Base-by-base conservation (phyloP, 2,888 invertebrate genomes). In the Metellina segmentata region DNA sequence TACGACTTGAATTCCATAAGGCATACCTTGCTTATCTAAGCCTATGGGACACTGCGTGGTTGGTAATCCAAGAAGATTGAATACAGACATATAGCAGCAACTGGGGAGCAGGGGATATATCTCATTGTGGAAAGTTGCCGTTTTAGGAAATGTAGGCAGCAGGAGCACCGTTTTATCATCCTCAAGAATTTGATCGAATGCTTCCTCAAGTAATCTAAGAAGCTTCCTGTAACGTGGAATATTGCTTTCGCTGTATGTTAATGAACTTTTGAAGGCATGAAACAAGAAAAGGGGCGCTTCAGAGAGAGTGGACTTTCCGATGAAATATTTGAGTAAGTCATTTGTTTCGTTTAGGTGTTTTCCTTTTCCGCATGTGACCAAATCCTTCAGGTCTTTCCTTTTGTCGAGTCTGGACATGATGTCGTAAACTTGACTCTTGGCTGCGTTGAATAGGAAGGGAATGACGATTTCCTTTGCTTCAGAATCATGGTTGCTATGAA, bases 101-200 rank as follows among this genome's bases (percentile, higher is more conserved):
- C 98, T 98, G 93, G 98, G 96, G 8, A 97, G 96, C 94, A 97
- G 97, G 49, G 97, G 94, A 48, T 98, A 94, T 0, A 98, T 97
- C 94, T 98, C 98, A 94, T 97, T 96, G 95, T 98, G 98, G 94
- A 97, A 97, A 0, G 97, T 98, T 0, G 98, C 98, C 8, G 97
- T 96, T 9, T 97, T 97, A 1, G 98, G 98, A 95, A 98, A 98
- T 0, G 98, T 97, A 0, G 98, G 98, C 94, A 97, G 98, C 53
- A 99, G 95, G 91, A 99, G 96, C 4, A 99, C 97, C 1, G 88
- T 74, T 16, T 61, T 61, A 16, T 85, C 74, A 1, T 92, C 91
- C n/a, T 92, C 91, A 52, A 92, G 75, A 0, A 92, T 1, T 6
- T 13, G 8, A 19, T 78, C 81, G 19, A 92, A 85, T 19, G 79